Evolutionary conservation across 2,797 vertebrate species (phyloP), one percentile per base, ranked within the genome.

Genomic region (Pangasius djambal): DNA sequence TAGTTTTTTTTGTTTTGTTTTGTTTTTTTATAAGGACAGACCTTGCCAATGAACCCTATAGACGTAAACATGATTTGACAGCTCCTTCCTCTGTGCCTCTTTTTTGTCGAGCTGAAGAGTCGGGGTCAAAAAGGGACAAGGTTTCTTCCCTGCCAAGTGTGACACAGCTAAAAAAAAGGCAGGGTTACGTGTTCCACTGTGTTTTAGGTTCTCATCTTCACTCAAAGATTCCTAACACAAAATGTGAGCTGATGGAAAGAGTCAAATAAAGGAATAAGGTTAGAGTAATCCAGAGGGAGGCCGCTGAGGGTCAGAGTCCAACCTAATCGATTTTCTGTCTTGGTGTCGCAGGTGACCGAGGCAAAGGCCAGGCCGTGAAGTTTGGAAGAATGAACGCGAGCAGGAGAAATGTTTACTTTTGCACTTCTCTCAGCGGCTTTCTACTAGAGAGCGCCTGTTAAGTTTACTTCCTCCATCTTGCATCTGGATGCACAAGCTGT

Each of bases 401-500:
- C 40, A 79, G 55, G 85, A 59, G 81, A 88, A 88, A 91, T 87
- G 87, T 91, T 89, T 89, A 31, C 78, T 82, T 87, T 61, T 22
- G 57, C 83, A 89, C 92, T 88, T 91, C 84, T 93, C 92, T 94
- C 94, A 92, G 92, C 94, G 94, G 95, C 95, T 95, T 96, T 94
- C 95, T 96, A 95, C 94, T 92, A 94, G 93, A 94, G 91, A 91
- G 88, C 89, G 90, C 69, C 90, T 87, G 90, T 87, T 89, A 90
- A 92, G 92, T 94, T 82, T 93, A 93, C 92, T 92, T 93, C 92
- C 92, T 93, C 92, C 70, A 92, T 93, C 93, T 94, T 89, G 93
- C 95, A 95, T 96, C 95, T 96, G 94, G 94, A 90, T 92, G 86
- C 86, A 63, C 93, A 95, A 95, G 95, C 95, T 95, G 94, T 92